A percentile compares a stretch with the other conserved stretches of the same genome.
Evolutionary conservation across 2,888 invertebrate species (phyloP).

Genomic region (Drosophila kanekoi): DNA sequence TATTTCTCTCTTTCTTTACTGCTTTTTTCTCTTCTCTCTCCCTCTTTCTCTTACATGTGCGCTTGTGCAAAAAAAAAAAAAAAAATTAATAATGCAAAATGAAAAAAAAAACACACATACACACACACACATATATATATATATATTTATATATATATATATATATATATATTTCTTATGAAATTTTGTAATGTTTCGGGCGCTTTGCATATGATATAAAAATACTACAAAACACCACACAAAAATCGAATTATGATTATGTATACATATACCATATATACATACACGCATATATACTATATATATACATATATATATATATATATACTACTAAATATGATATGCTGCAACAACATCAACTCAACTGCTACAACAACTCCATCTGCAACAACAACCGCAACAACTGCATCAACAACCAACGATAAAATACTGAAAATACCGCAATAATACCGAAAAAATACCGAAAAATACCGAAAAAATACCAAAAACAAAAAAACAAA

Average conservation of each 20-base stretch:
- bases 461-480: constrained; percentile 25
- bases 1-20: constrained; percentile 61
- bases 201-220: constrained; percentile 46
- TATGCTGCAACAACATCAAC: constrained; percentile 36
- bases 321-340: constrained; percentile 10
- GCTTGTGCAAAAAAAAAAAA: constrained; percentile 67
- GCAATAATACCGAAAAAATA: constrained; percentile 20
- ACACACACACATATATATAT: constrained; percentile 23
- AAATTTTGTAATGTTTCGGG: constrained; percentile 36
- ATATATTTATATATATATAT: constrained; percentile 9
- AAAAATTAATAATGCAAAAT: neutral
- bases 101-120: constrained; percentile 34
- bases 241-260: constrained; percentile 32
- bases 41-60: constrained; percentile 70
- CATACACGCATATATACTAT: constrained; percentile 13
- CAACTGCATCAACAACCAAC: constrained; percentile 22
- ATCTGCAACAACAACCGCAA: constrained; percentile 27
- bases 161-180: constrained; percentile 14
- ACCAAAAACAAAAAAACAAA: constrained; percentile 18
- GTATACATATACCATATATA: constrained; percentile 43
- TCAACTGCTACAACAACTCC: constrained; percentile 40
- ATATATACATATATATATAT: constrained; percentile 9
- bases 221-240: constrained; percentile 20
- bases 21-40: constrained; percentile 59
- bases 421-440: constrained; percentile 33